Percentiles rank a stretch among this genome's conserved stretches.
Conservation (phyloP, 92 coral and sea anemone genomes). For the Phenganax marumi region DNA sequence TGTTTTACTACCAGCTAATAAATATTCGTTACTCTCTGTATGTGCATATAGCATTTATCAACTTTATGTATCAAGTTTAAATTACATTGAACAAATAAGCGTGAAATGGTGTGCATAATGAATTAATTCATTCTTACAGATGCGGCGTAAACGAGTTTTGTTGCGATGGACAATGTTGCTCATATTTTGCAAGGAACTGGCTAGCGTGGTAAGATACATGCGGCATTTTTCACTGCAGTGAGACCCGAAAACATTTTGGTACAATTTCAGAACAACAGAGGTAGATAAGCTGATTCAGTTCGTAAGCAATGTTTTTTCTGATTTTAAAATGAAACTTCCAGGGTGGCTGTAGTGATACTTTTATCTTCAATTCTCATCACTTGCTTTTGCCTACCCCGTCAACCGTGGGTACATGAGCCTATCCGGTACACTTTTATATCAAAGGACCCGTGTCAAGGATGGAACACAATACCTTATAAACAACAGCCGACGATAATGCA, state of each 20-base stretch:
- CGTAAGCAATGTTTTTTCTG: no score
- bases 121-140: no score
- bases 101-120: no score
- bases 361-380: constrained; percentile 16
- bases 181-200: constrained; percentile 77
- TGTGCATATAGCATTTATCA: no score
- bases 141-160: constrained; percentile 80
- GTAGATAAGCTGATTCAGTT: no score
- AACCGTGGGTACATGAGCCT: constrained; percentile 6
- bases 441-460: neutral
- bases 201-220: constrained; percentile 68
- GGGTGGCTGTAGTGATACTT: constrained; percentile 10
- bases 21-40: no score
- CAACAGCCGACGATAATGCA: constrained; percentile 19
- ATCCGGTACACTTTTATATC: constrained; percentile 10
- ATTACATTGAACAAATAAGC: no score
- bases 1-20: neutral
- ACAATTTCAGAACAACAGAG: no score
- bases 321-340: neutral
- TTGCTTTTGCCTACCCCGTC: constrained; percentile 27
- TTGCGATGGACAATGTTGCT: constrained; percentile 85
- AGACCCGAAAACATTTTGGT: no score
- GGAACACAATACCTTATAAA: constrained; percentile 15
- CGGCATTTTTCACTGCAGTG: no score
- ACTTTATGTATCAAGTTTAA: no score